Evolutionary conservation across 2,113 vertebrate genomes (phyloP), one percentile per base, ranked within the genome.

Genomic region (Pedetes capensis): DNA sequence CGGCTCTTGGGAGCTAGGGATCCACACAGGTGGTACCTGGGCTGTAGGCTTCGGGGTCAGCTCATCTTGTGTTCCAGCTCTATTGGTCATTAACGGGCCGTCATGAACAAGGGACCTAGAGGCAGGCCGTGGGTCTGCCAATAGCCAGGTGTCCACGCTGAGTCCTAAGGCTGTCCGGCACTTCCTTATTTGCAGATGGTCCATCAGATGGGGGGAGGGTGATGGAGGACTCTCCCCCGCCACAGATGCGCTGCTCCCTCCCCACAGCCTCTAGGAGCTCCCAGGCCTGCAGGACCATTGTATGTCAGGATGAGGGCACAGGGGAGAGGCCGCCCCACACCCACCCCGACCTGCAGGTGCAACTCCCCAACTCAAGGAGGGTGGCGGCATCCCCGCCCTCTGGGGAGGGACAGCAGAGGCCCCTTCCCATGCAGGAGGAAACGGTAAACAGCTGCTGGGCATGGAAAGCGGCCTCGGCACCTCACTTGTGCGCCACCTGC

Each of bases 331-430:
- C 37, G 32, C 34, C 12, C 39, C 12, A 17, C 7, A 27, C 3
- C 11, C 61, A 80, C 42, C 34, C 22, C 47, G 5, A 22, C 8
- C 49, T 53, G 8, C 9, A 55, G 69, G 44, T 17, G 17, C 14
- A 23, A 9, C 12, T 12, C 6, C 42, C 34, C 25, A 2, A 22
- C 44, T 42, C 25, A 17, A 9, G 16, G 34, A 72, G 42, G 44
- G 18, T 23, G 37, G 13, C 49, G 6, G 39, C 18, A 12, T 5
- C 25, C 29, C 4, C 0, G 6, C 6, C 59, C 59, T 11, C 1
- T 83, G 57, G 12, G 8, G 25, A 32, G 5, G n/a, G 57, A 42
- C 5, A 27, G 47, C 34, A 72, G 27, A 63, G 27, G 29, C 29
- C 25, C 23, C 10, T 51, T 6, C 57, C 34, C 34, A 83, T 63